Evolutionary conservation across 2,113 vertebrate genomes (phyloP), one percentile per base, ranked within the genome.

Genomic region (Crotalus viridis): DNA sequence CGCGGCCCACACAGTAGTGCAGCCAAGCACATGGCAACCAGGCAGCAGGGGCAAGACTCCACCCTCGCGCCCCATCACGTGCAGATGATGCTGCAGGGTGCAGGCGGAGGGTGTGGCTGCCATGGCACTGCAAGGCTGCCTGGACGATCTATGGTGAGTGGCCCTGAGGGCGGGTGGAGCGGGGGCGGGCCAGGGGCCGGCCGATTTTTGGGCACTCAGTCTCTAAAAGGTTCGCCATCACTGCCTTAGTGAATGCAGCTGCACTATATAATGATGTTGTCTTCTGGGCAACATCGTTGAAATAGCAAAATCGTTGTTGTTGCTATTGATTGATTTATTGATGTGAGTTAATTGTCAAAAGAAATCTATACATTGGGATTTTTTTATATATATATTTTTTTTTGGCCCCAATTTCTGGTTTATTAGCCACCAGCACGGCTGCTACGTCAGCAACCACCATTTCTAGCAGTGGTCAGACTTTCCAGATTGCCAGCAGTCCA

Each of bases 401-500:
- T 94, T 96, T 97, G 94, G 96, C 97, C 97, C 96, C 97, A 97
- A 97, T 97, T 94, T 96, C 97, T 98, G 94, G 98, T 97, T 97
- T 98, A 98, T 96, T 99, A 99, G 99, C 98, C 97, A 97, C 97
- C 97, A 98, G 98, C 97, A 97, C 98, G 93, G 97, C 98, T 97
- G 98, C 98, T 94, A 98, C 98, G 22, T 98, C 99, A 97, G 98
- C 98, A 96, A 97, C 98, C 97, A 98, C 97, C 90, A 97, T 98
- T 97, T 98, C 98, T 96, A 98, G 98, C 91, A 98, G 99, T 96
- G 98, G 99, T 94, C 99, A 99, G 98, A 99, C 98, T 94, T 98
- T 99, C 98, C 99, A 99, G 98, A 99, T 99, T 97, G 98, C 99
- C 93, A 98, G 98, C 98, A 99, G 96, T 96, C 98, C 99, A 95